Percentiles rank a stretch among this genome's conserved stretches.
Conservation (phyloP, 2,888 invertebrate species). For the Hirtodrosophila alboralis region DNA sequence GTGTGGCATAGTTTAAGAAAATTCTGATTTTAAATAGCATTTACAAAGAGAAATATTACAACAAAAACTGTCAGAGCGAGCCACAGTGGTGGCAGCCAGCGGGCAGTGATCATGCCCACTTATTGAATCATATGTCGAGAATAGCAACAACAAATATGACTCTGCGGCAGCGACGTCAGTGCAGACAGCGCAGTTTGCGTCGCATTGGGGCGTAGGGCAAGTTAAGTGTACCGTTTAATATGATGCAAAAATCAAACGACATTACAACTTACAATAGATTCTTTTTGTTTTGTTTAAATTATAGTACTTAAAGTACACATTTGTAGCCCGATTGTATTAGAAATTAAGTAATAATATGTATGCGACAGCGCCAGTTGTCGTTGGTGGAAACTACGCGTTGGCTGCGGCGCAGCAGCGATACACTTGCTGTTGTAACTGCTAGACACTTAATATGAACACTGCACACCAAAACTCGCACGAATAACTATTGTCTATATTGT, state of each 20-base stretch:
- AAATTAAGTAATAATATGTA: conserved; percentile 60
- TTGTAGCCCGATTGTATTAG: conserved; percentile 10
- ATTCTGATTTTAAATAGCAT: conserved; percentile 58
- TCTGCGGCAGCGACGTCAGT: conserved; percentile 38
- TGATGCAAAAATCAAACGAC: conserved; percentile 3
- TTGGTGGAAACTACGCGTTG: conserved; percentile 71
- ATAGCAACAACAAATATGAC: conserved; percentile 81
- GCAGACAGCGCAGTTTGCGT: conserved; percentile 43
- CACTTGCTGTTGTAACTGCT: conserved; percentile 33
- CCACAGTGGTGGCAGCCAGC: conserved; percentile 29
- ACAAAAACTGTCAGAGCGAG: conserved; percentile 49
- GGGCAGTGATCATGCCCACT: conserved; percentile 60
- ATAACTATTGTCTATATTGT: neutral
- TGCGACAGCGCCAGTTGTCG: conserved; percentile 14
- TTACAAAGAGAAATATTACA: conserved; percentile 70
- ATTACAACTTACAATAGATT: conserved; percentile 9
- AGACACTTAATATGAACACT: neutral
- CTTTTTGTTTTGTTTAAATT: conserved; percentile 1
- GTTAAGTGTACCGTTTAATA: conserved; percentile 31
- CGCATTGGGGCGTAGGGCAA: conserved; percentile 48
- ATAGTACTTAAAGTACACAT: neutral
- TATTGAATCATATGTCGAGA: conserved; percentile 83
- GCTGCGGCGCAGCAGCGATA: conserved; percentile 50
- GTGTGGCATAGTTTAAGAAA: conserved; percentile 27
- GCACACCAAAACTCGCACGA: neutral